These are phyloP conservation scores for Hypotaenidia okinawae DNA, from an alignment of 2,797 vertebrate species.

Conservation along the genomic window DNA sequence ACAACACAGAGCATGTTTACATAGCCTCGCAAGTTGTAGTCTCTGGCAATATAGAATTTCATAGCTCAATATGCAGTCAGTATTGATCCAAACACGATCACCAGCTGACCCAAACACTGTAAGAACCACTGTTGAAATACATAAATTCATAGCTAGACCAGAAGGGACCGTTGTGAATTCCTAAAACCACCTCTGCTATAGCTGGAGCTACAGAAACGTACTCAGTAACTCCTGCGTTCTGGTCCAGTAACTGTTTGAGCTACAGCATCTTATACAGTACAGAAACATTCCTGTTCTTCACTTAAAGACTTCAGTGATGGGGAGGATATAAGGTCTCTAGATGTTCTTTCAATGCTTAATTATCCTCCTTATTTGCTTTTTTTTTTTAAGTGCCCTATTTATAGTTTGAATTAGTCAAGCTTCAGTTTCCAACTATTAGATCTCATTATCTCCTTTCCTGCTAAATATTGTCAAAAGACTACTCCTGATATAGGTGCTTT, in stretches of 20 bases:
- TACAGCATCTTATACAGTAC: background rate
- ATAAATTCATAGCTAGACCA: background rate
- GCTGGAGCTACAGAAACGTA: background rate
- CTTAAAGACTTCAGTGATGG: background rate
- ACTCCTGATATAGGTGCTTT: constrained; percentile 57
- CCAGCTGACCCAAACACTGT: background rate
- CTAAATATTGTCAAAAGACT: constrained; percentile 64
- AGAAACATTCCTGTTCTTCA: background rate
- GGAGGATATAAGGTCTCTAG: constrained; percentile 18
- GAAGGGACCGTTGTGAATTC: background rate
- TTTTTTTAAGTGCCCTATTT: constrained; percentile 63
- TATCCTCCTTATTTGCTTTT: constrained; percentile 54
- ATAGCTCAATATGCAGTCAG: background rate
- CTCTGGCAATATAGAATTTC: background rate
- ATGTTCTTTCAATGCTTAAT: constrained; percentile 63
- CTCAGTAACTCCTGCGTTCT: background rate
- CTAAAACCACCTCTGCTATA: background rate
- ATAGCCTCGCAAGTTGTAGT: background rate
- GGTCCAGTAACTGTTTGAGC: background rate
- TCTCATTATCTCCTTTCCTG: constrained; percentile 68
- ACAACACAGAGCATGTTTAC: background rate
- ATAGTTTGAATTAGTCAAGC: constrained; percentile 67
- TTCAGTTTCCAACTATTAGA: constrained; percentile 66
- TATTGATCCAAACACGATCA: background rate
- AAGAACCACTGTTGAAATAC: background rate